Base-by-base conservation (phyloP, 1,140 invertebrate genomes). In the Sarcophaga bullata region DNA sequence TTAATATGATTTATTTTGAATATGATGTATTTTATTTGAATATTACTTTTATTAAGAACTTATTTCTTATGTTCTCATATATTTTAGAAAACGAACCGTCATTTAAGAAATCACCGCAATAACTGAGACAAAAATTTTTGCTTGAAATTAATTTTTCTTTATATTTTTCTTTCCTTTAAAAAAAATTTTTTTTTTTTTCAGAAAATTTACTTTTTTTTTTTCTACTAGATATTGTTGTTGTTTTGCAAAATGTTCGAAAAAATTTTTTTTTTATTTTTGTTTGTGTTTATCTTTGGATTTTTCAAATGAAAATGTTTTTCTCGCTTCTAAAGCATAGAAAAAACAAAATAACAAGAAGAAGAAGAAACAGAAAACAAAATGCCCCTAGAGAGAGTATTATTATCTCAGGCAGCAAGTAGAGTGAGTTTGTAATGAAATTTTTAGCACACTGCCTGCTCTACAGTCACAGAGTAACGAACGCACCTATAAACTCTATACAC, bases 81-180 rank as follows among this genome's bases (percentile, higher is more conserved):
- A 13, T 78, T 78, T 78, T 52, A 50, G 62, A 78, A 80, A 80
- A 58, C 82, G 82, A 83, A 83, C 82, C 80, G 82, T 73, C 49
- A 62, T 73, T 62, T 80, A 81, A 80, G 82, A 83, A 83, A 46
- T 72, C 75, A 81, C 80, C 80, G 80, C 82, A 81, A 81, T 78
- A 83, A 83, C 82, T 83, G 80, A 73, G 80, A 75, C 54, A 73
- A 78, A 37, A 62, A 68, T 25, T 68, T 68, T 68, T 19, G 62
- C n/a, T 8, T 17, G 17, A 68, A 17, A 37, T 37, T 37, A 37
- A 37, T 37, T 37, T 37, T 37, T 37, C 25, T 37, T 1, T 37
- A 37, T 2, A 37, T 37, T 37, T 37, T 37, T 37, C 25, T 37
- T 37, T 37, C 25, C 1, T 37, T 37, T 37, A n/a, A n/a, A n/a